phyloP scores from a whole-genome alignment of 2,797 vertebrate species.

The Hoplostethus atlanticus region DNA sequence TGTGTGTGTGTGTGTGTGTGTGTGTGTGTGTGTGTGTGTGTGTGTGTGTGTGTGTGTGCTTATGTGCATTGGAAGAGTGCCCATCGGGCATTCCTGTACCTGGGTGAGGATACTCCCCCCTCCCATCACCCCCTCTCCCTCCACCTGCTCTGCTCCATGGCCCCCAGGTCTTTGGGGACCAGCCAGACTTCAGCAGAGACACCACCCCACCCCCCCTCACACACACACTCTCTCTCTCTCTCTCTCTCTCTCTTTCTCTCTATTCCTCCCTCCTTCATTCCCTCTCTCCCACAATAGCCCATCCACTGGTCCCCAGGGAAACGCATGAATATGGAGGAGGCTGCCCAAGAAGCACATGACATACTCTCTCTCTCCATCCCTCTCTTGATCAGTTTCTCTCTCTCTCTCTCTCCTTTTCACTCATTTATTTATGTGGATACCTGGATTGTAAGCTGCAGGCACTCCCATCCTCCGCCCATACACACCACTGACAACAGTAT shows the following conservation, averaged over 20 bases:
- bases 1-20: no score
- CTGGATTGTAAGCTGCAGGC: slow-evolving; percentile 76
- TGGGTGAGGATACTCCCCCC: slow-evolving; percentile 61
- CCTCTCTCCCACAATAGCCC: slow-evolving; percentile 80
- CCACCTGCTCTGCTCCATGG: slow-evolving; percentile 65
- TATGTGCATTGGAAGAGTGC: slow-evolving; percentile 42
- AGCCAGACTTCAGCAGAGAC: slow-evolving; percentile 70
- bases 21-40: not conserved
- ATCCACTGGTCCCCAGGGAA: slow-evolving; percentile 78
- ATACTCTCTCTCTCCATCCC: slow-evolving; percentile 45
- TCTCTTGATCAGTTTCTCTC: slow-evolving; percentile 21
- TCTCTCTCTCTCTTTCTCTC: slow-evolving; percentile 36
- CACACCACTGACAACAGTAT: slow-evolving; percentile 30
- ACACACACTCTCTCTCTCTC: slow-evolving; percentile 23
- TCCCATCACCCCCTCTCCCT: slow-evolving; percentile 40
- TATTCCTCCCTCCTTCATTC: slow-evolving; percentile 62
- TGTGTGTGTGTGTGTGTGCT: slow-evolving; percentile 17
- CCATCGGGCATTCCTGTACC: slow-evolving; percentile 74
- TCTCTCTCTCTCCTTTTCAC: slow-evolving; percentile 61
- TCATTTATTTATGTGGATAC: slow-evolving; percentile 81
- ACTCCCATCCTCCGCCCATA: slow-evolving; percentile 67
- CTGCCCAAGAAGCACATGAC: slow-evolving; percentile 76
- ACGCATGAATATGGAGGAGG: slow-evolving; percentile 84
- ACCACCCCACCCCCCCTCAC: slow-evolving; percentile 55
- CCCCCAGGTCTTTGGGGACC: slow-evolving; percentile 64